These are phyloP conservation scores for Bombyx mandarina DNA, from an alignment of 1,140 invertebrate species.

Conservation along the genomic window DNA sequence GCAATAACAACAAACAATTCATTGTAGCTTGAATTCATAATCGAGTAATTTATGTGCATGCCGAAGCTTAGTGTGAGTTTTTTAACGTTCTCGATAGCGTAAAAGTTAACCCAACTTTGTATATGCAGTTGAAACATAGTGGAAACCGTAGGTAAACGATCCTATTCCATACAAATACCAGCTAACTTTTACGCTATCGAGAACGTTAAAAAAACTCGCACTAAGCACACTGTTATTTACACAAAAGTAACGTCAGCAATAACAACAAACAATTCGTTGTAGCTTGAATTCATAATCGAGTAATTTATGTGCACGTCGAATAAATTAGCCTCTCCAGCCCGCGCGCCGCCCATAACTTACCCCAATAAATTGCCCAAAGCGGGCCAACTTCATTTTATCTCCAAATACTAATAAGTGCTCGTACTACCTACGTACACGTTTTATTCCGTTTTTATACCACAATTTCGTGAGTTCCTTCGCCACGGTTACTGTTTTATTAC, in stretches of 20 bases:
- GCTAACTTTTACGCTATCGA: too few relatives aligned
- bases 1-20: too few relatives aligned
- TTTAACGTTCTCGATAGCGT: too few relatives aligned
- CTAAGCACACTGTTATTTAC: slow-evolving; percentile 29
- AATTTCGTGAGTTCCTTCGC: slow-evolving; percentile 33
- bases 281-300: slow-evolving; percentile 71
- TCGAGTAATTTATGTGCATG: too few relatives aligned
- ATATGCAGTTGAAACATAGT: too few relatives aligned
- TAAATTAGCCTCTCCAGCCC: slow-evolving; percentile 66
- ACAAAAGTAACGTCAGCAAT: slow-evolving; percentile 35
- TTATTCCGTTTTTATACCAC: slow-evolving; percentile 52
- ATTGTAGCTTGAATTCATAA: too few relatives aligned
- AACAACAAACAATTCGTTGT: slow-evolving; percentile 52
- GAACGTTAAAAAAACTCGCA: too few relatives aligned
- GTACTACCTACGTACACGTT: slow-evolving; percentile 47
- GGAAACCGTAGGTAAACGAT: too few relatives aligned
- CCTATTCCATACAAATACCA: too few relatives aligned
- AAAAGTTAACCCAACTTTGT: too few relatives aligned
- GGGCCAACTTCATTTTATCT: slow-evolving; percentile 69
- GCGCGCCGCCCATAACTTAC: slow-evolving; percentile 67
- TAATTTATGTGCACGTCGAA: slow-evolving; percentile 71
- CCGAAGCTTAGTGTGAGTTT: too few relatives aligned
- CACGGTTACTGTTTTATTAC: slow-evolving; percentile 53
- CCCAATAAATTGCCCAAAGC: slow-evolving; percentile 68
- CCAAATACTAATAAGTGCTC: slow-evolving; percentile 66